Evolutionary conservation across 2,113 vertebrate genomes (phyloP), one percentile per base, ranked within the genome.

Genomic region (Oreochromis niloticus): DNA sequence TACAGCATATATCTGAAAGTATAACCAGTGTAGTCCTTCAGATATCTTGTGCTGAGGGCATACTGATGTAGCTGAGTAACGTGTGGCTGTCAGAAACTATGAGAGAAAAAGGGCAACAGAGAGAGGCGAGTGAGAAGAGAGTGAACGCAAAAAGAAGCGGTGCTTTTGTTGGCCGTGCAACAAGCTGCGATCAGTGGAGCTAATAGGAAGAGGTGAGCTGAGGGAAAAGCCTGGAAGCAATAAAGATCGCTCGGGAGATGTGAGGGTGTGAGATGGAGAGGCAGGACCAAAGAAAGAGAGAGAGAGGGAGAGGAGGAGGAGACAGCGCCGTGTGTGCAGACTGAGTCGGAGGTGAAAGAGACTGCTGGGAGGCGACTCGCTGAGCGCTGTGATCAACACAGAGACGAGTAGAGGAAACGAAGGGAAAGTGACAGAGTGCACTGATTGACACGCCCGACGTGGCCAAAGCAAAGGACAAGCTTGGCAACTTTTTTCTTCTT

Each of bases 161-260:
- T 0, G 56, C 48, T 48, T 84, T 89, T 79, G 83, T 80, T 9
- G 30, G 81, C 85, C 10, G 87, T 6, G 92, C 88, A 93, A 95
- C 91, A 91, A 95, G 93, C 89, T 81, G 89, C 27, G 48, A 89
- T 87, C 83, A 48, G 82, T 22, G 55, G 52, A 91, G 92, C 84
- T 84, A 22, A 56, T 54, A 24, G 50, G 79, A 88, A 39, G 59
- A 82, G 82, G 68, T 56, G 66, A n/a, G 61, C 3, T 66, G 66
- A 22, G 30, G 19, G 34, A 89, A 87, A 87, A 89, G 54, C 46
- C 88, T 83, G 78, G 61, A 85, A 90, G 82, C 83, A 85, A 80
- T 75, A 27, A 46, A 75, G 87, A 92, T 88, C 83, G 82, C 59
- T 89, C 85, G 39, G 84, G 75, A 91, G 81, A 94, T 52, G 68